Evolutionary conservation across 2,888 invertebrate genomes (phyloP), one percentile per base, ranked within the genome.

Genomic region (Embidobia sp.): DNA sequence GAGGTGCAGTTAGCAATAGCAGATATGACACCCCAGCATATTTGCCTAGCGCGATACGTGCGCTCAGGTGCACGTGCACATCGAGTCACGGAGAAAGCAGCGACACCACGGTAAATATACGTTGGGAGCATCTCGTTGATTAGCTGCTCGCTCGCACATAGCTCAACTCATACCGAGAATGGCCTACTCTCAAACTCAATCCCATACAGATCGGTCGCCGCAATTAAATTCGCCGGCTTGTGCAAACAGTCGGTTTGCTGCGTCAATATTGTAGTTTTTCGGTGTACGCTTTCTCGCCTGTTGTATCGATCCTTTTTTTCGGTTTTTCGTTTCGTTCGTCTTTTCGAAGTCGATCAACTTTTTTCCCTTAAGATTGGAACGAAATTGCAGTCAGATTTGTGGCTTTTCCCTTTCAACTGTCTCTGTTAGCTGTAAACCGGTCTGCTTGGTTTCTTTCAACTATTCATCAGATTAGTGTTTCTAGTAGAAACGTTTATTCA

Each of bases 121-220:
- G 61, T 61, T 76, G 72, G 79, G 77, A 69, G 80, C 76, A 69
- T 66, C 78, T 57, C 82, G 84, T 85, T 86, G 85, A 87, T 86
- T 87, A 86, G 85, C 82, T 83, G 81, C 79, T 85, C 85, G 82
- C 81, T 84, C 81, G 81, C 80, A 80, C 80, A n/a, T n/a, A n/a
- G n/a, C n/a, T n/a, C n/a, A n/a, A n/a, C n/a, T n/a, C n/a, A n/a
- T n/a, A n/a, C 27, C 78, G 73, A 80, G 74, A 78, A 63, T 83
- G 74, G 78, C 81, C 78, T 79, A 73, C 77, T 63, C 74, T 76
- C 76, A 70, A 81, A 81, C 82, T 82, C 81, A 84, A 85, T 84
- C 78, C 81, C 79, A 84, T 82, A 81, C 72, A 80, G 79, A 82
- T 82, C 79, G 74, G 69, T 77, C 72, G 73, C 75, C 80, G 61